Evolutionary conservation across 2,888 invertebrate species (phyloP).

Genomic region (Sesamia inferens): DNA sequence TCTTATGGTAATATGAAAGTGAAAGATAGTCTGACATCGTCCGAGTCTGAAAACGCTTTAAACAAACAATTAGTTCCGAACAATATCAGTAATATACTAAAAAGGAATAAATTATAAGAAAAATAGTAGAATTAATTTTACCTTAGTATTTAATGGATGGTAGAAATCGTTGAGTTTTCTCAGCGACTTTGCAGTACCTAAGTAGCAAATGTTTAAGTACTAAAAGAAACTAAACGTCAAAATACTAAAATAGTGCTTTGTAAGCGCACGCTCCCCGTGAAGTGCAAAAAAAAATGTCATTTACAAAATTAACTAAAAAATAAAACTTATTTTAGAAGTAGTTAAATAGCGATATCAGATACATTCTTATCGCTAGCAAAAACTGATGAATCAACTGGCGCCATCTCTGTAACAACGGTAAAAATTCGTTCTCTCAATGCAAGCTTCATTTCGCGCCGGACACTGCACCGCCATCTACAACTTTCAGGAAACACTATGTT

Average conservation of each 20-base stretch:
- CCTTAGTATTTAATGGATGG: background rate
- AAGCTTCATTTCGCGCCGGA: conserved; percentile 5
- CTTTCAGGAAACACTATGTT: conserved; percentile 24
- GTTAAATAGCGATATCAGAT: background rate
- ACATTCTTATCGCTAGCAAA: background rate
- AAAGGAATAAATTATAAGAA: background rate
- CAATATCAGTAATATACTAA: background rate
- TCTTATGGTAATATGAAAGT: background rate
- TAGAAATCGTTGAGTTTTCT: background rate
- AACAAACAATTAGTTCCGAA: background rate
- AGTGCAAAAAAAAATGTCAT: no score
- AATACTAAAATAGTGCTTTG: background rate
- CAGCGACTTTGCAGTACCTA: background rate
- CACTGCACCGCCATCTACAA: conserved; percentile 55
- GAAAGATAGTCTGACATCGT: background rate
- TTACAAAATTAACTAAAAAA: background rate
- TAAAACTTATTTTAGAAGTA: background rate
- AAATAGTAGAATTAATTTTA: background rate
- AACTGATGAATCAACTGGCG: conserved; percentile 29
- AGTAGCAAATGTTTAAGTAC: background rate
- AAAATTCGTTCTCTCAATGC: conserved; percentile 9
- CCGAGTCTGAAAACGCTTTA: no score
- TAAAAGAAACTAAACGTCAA: background rate
- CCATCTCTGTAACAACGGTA: conserved; percentile 46
- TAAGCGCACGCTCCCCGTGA: background rate